Conservation (phyloP, 2,797 vertebrate genomes). For the Clamator glandarius region DNA sequence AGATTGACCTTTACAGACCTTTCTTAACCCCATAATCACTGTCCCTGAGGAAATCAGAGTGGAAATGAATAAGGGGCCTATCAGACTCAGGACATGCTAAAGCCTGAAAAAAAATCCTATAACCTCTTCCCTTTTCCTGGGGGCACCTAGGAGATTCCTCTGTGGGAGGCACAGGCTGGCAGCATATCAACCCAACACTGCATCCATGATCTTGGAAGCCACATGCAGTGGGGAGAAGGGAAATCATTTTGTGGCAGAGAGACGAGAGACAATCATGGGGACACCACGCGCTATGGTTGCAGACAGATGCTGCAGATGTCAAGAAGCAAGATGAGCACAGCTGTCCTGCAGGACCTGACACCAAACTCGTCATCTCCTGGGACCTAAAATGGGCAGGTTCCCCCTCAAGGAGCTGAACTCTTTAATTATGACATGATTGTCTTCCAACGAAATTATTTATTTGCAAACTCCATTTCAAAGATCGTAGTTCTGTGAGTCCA, state of each 20-base stretch:
- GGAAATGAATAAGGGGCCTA: background rate
- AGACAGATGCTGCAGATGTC: background rate
- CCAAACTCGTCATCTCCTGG: background rate
- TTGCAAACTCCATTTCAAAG: background rate
- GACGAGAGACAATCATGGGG: too few relatives aligned
- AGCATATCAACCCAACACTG: background rate
- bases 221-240: background rate
- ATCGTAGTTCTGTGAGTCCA: background rate
- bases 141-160: background rate
- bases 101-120: background rate
- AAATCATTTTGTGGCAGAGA: background rate
- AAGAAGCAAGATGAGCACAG: background rate
- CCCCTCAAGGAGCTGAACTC: background rate
- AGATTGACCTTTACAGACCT: background rate
- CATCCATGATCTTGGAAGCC: background rate
- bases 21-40: background rate
- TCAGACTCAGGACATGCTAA: background rate
- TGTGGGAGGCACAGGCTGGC: background rate
- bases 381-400: background rate
- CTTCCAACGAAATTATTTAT: background rate
- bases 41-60: background rate
- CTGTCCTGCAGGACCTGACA: background rate
- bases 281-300: fast-evolving
- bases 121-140: background rate
- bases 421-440: background rate